Base-by-base conservation (phyloP, 30 jellyfish, hydroid and myxozoan genomes). In the Pseudorhiza aurosa region DNA sequence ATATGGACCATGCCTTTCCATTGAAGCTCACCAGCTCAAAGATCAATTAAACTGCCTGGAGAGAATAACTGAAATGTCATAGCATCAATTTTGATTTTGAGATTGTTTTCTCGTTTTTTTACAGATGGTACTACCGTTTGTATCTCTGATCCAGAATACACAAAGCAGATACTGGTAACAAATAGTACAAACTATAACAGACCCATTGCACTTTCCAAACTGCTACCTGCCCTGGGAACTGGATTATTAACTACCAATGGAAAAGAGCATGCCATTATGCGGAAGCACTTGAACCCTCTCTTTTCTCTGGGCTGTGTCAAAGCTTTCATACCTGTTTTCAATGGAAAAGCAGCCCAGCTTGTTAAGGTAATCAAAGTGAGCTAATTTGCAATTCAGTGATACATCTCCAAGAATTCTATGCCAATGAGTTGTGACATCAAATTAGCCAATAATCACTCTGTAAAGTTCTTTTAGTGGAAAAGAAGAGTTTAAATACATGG, bases 221-320 rank as follows among this genome's bases (percentile, higher is more conserved):
- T 80, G 29, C 83, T 80, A 22, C 91, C 91, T 0, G 82, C 69
- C 17, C 31, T 80, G 82, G 91, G 91, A 4, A 64, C 51, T 28
- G 84, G 91, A 1, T 27, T 80, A 26, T 42, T 80, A 12, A 63
- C 91, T 1, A 30, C 53, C 1, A 63, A 67, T 50, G 91, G 91
- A 30, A 65, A 49, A 30, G 70, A 24, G 55, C 91, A 80, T 65
- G 91, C 91, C 1, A 11, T 15, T 11, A 80, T 62, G 71, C 65
- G 91, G 22, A 67, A 68, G 58, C 64, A n/a, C 18, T 68, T 80
- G 18, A 64, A 67, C 50, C 91, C 91, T 24, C 65, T 69, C 27
- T 65, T 80, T 21, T 1, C 91, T 21, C 33, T 36, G 45, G 72
- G 42, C 8, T 64, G 84, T 28, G 91, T 80, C 53, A 80, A 37